Evolutionary conservation across 2,797 vertebrate species (phyloP).

Genomic region (Mustela erminea): DNA sequence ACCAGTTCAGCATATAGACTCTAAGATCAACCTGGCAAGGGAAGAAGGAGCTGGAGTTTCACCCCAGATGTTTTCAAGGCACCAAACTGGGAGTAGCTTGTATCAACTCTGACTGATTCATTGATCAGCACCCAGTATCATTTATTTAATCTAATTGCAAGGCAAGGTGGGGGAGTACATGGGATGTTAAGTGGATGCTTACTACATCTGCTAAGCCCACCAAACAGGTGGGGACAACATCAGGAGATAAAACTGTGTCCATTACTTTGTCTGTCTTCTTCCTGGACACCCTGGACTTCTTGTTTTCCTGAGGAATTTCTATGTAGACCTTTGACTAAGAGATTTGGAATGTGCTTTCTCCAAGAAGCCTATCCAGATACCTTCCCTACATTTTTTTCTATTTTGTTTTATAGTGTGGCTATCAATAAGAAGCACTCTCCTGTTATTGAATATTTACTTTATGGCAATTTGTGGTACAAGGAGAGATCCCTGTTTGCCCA

Average conservation of each 20-base stretch:
- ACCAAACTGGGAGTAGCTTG: not conserved
- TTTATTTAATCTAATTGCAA: not conserved
- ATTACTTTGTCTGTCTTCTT: not conserved
- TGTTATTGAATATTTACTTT: not conserved
- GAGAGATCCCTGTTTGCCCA: not conserved
- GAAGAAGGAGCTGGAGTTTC: not conserved
- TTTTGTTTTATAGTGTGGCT: slow-evolving; percentile 1
- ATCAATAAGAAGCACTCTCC: not conserved
- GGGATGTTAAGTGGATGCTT: not conserved
- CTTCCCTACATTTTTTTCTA: not conserved
- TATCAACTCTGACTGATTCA: not conserved
- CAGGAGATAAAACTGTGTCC: not conserved
- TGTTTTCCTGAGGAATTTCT: not conserved
- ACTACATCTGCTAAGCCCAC: not conserved
- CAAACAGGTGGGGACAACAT: not conserved
- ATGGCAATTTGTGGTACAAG: not conserved
- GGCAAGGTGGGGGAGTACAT: not conserved
- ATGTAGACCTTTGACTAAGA: not conserved
- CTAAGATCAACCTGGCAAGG: not conserved
- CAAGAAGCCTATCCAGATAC: not conserved
- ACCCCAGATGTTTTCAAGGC: not conserved
- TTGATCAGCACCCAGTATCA: not conserved
- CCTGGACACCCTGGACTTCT: not conserved
- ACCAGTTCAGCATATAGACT: not conserved
- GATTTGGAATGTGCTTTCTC: not conserved